A percentile compares a stretch with the other conserved stretches of the same genome.
These are phyloP conservation scores for Prolemur simus DNA, from an alignment of 2,113 vertebrate species.

Conservation along the genomic window DNA sequence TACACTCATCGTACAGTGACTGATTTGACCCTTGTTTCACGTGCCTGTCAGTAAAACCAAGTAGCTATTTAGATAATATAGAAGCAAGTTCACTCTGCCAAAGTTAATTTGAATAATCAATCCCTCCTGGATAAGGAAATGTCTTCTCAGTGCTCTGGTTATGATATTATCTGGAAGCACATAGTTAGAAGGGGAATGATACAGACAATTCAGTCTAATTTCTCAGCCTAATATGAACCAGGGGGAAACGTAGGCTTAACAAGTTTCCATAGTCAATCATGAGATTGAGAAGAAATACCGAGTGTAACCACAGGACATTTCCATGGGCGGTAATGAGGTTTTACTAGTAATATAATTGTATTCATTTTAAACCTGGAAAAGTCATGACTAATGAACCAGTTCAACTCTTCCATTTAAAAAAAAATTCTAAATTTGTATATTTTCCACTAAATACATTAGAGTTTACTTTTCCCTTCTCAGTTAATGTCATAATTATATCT, in stretches of 20 bases:
- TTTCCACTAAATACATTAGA: constrained; percentile 31
- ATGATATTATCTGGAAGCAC: neutral
- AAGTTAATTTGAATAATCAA: constrained; percentile 14
- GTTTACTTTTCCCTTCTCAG: constrained; percentile 8
- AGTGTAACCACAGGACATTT: neutral
- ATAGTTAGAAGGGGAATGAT: neutral
- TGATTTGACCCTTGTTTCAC: neutral
- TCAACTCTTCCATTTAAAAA: neutral
- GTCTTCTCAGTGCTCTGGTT: neutral
- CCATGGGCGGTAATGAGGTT: neutral
- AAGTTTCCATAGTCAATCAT: neutral
- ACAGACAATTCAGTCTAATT: neutral
- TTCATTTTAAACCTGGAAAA: constrained; percentile 32
- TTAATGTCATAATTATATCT: constrained; percentile 28
- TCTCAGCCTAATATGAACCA: neutral
- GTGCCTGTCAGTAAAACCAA: neutral
- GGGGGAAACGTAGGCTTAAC: neutral
- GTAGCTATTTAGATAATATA: neutral
- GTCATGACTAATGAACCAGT: neutral
- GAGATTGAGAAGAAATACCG: neutral
- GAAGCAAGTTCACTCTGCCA: neutral
- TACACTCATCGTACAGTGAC: neutral
- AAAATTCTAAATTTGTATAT: neutral
- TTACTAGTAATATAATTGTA: constrained; percentile 15
- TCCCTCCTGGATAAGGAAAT: neutral